A percentile compares a stretch with the other conserved stretches of the same genome.
Evolutionary conservation across 1,140 invertebrate genomes (phyloP).

Genomic region (Drosophila ohnishii): DNA sequence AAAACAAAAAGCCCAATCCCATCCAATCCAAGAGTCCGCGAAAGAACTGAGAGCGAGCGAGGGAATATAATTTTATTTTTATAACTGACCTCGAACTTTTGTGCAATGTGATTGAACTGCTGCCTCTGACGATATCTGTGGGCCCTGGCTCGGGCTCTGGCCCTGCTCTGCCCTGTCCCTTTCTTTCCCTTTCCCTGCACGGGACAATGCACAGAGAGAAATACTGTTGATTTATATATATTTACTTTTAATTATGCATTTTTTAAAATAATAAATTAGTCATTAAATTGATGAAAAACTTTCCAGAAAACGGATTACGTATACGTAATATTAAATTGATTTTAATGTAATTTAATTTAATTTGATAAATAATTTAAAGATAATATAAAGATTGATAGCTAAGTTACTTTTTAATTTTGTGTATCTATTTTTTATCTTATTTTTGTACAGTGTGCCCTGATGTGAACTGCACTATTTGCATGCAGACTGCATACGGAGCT

Average conservation of each 20-base stretch:
- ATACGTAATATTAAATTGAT: conserved; percentile 15
- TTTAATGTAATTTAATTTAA: background rate
- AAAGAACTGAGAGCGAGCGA: conserved; percentile 4
- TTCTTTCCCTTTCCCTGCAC: conserved; percentile 8
- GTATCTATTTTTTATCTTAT: background rate
- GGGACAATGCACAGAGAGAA: conserved; percentile 6
- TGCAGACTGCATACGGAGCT: conserved; percentile 72
- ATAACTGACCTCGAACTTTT: conserved; percentile 83
- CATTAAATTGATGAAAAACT: background rate
- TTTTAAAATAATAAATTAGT: background rate
- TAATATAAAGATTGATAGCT: background rate
- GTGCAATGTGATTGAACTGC: conserved; percentile 80
- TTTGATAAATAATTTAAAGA: background rate
- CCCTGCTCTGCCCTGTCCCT: conserved; percentile 13
- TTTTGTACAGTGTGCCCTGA: conserved; percentile 12
- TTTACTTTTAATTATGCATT: too few relatives aligned
- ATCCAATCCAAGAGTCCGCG: conserved; percentile 22
- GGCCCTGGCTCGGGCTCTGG: conserved; percentile 36
- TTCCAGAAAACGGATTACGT: background rate
- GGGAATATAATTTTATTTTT: conserved; percentile 70
- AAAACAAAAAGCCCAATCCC: conserved; percentile 64
- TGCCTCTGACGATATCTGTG: conserved; percentile 68
- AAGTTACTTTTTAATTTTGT: background rate
- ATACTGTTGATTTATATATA: too few relatives aligned
- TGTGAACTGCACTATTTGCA: conserved; percentile 56